These are phyloP conservation scores for Notothenia rossii DNA, from an alignment of 2,113 vertebrate species.

Conservation along the genomic window DNA sequence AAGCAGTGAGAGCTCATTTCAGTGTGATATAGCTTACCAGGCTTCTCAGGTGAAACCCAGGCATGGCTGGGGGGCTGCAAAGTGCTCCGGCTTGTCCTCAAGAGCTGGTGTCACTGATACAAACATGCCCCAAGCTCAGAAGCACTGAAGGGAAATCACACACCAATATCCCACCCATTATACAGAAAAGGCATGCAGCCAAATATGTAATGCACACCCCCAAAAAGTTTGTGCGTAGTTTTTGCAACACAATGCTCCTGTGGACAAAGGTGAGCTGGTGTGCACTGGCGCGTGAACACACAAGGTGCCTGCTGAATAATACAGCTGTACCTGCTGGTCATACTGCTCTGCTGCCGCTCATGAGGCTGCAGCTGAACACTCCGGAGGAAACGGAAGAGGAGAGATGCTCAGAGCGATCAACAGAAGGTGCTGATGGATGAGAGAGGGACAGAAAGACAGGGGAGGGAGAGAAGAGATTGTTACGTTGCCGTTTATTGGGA, in stretches of 20 bases:
- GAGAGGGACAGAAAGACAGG: conserved; percentile 3
- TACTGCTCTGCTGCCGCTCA: conserved; percentile 66
- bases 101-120: conserved; percentile 61
- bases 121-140: conserved; percentile 24
- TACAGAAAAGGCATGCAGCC: background rate
- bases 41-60: conserved; percentile 74
- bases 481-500: background rate
- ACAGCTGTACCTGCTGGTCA: conserved; percentile 66
- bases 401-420: conserved; percentile 58
- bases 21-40: conserved; percentile 77
- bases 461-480: conserved; percentile 12
- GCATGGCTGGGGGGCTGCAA: conserved; percentile 68
- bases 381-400: conserved; percentile 83
- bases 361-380: conserved; percentile 77
- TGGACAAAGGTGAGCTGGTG: conserved; percentile 46
- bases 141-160: conserved; percentile 25
- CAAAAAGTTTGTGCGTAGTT: conserved; percentile 17
- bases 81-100: conserved; percentile 62
- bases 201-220: conserved; percentile 38
- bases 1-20: conserved; percentile 49
- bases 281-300: conserved; percentile 26
- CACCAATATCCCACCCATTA: conserved; percentile 46
- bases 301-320: conserved; percentile 82
- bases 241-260: conserved; percentile 32
- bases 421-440: conserved; percentile 75